Evolutionary conservation across 2,888 invertebrate species (phyloP).

Genomic region (Arrhopalites spinosus): DNA sequence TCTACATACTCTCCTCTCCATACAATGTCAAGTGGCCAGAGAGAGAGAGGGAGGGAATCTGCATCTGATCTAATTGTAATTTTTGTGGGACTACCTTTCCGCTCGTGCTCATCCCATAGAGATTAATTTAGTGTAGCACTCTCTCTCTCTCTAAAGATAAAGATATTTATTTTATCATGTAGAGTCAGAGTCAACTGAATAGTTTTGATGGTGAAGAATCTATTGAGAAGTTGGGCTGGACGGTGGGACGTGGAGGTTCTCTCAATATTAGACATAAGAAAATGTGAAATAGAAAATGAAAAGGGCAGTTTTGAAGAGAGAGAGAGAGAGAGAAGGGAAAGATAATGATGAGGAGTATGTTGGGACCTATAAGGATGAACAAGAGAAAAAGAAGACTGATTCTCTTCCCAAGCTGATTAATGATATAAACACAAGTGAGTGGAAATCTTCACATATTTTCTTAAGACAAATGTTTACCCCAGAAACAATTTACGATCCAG

Average conservation of each 20-base stretch:
- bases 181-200: neutral
- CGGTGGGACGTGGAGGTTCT: neutral
- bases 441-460: constrained; percentile 50
- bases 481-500: constrained; percentile 55
- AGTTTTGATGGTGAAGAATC: neutral
- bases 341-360: constrained; percentile 14
- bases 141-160: too few species aligned
- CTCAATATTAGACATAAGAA: neutral
- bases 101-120: too few species aligned
- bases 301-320: constrained; percentile 2
- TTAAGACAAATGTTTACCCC: constrained; percentile 56
- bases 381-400: constrained; percentile 22
- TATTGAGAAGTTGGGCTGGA: neutral
- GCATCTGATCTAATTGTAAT: too few species aligned
- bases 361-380: neutral
- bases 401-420: constrained; percentile 48
- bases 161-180: too few species aligned
- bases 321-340: neutral
- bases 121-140: too few species aligned
- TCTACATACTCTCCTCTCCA: too few species aligned
- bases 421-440: constrained; percentile 52
- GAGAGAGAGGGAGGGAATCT: neutral
- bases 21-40: neutral
- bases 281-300: neutral
- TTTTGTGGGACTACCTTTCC: too few species aligned